Conservation (phyloP, 2,888 invertebrate species). For the Papilio gigon region DNA sequence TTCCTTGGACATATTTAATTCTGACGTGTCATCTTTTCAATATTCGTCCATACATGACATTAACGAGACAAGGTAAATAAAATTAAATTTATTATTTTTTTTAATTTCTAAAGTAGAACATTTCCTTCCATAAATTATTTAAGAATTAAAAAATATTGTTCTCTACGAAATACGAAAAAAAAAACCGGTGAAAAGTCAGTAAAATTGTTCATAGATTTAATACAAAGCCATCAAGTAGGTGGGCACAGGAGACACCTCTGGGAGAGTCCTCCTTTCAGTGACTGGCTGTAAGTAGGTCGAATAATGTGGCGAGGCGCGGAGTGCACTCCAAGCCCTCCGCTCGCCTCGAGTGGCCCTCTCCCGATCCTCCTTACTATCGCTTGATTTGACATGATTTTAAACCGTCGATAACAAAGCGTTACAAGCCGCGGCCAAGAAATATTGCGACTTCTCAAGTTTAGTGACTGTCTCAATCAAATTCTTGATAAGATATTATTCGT, state of each 20-base stretch:
- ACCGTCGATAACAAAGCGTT: slow-evolving; percentile 70
- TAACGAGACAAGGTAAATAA: too few species aligned
- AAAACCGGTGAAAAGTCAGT: background rate
- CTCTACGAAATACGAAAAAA: background rate
- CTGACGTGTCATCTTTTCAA: too few species aligned
- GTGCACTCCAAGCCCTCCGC: slow-evolving; percentile 70
- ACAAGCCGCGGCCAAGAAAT: slow-evolving; percentile 32
- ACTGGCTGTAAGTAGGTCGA: slow-evolving; percentile 78
- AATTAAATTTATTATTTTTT: too few species aligned
- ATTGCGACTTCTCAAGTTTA: slow-evolving; percentile 33
- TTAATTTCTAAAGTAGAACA: too few species aligned
- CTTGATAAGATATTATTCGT: slow-evolving; percentile 42
- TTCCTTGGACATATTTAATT: too few species aligned
- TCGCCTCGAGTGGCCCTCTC: slow-evolving; percentile 61
- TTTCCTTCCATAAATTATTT: too few species aligned
- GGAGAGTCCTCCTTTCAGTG: slow-evolving; percentile 56
- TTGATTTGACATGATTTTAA: slow-evolving; percentile 82
- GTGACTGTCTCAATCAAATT: slow-evolving; percentile 41
- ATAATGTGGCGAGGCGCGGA: slow-evolving; percentile 76
- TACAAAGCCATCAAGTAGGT: slow-evolving; percentile 45
- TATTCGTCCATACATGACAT: too few species aligned
- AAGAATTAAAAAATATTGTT: background rate
- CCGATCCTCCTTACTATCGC: slow-evolving; percentile 73
- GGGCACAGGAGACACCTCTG: slow-evolving; percentile 65
- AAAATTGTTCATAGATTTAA: slow-evolving; percentile 17